Evolutionary conservation across 1,140 invertebrate genomes (phyloP).

Genomic region (Drosophila rufa): DNA sequence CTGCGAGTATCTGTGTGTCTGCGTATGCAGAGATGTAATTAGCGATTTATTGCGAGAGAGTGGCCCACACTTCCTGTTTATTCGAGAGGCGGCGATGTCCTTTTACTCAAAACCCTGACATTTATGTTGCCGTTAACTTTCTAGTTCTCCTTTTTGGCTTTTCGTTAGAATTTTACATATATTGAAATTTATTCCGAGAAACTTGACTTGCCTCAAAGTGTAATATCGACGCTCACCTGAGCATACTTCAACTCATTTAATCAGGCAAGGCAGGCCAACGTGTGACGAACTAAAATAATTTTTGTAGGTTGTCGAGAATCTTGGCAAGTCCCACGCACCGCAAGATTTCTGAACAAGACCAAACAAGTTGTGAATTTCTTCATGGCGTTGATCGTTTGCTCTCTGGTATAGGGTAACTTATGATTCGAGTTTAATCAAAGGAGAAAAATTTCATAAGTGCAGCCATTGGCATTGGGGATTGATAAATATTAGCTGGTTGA

Average conservation of each 20-base stretch:
- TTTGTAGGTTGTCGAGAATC: conserved; percentile 6
- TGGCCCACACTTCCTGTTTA: conserved; percentile 31
- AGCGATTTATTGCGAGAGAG: conserved; percentile 20
- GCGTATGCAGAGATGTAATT: conserved; percentile 36
- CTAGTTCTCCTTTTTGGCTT: not conserved
- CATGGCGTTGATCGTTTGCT: not conserved
- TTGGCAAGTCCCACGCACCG: not conserved
- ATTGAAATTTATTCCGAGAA: not conserved
- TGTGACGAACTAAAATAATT: not conserved
- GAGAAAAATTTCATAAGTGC: not conserved
- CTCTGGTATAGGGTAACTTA: not conserved
- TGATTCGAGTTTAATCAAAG: not conserved
- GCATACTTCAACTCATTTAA: not conserved
- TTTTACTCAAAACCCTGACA: conserved; percentile 10
- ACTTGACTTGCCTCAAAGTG: not conserved
- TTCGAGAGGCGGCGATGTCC: conserved; percentile 13
- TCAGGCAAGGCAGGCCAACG: not conserved
- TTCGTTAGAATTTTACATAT: not conserved
- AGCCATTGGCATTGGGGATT: not conserved
- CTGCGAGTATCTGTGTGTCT: not conserved
- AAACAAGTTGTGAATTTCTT: not conserved
- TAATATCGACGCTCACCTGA: not conserved
- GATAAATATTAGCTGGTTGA: not conserved
- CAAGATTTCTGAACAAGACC: conserved; percentile 1
- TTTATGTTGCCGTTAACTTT: not conserved